Conservation (phyloP, 1,140 invertebrate species). For the Drosophila serrata region DNA sequence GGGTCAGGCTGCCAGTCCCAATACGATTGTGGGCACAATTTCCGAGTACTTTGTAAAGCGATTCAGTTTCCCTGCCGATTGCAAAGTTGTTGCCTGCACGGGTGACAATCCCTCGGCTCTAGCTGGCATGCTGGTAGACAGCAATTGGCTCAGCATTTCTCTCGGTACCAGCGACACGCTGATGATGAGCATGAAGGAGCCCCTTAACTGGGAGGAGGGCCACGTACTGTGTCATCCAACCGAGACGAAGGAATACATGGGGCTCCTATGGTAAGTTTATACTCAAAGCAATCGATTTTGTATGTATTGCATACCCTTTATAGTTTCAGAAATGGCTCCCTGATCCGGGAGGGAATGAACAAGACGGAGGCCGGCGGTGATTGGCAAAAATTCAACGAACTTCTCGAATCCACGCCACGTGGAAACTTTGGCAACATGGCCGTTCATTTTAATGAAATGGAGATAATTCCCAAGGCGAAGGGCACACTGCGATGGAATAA, state of each 20-base stretch:
- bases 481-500: constrained; percentile 78
- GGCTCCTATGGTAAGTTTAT: constrained; percentile 91
- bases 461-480: constrained; percentile 90
- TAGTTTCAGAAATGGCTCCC: constrained; percentile 97
- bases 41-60: constrained; percentile 92
- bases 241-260: constrained; percentile 92
- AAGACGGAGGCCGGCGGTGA: constrained; percentile 90
- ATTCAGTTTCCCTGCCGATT: constrained; percentile 93
- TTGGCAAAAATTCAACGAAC: constrained; percentile 94
- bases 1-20: constrained; percentile 90
- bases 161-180: constrained; percentile 97
- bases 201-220: constrained; percentile 90
- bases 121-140: constrained; percentile 92
- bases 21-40: constrained; percentile 90
- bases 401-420: constrained; percentile 93
- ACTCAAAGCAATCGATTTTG: constrained; percentile 3
- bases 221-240: constrained; percentile 96
- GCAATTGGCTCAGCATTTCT: constrained; percentile 94
- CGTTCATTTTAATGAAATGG: constrained; percentile 93
- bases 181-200: constrained; percentile 91
- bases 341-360: constrained; percentile 94
- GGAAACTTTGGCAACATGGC: constrained; percentile 97
- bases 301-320: neutral
- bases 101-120: constrained; percentile 97
- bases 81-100: constrained; percentile 94